Evolutionary conservation across 2,113 vertebrate species (phyloP), one percentile per base, ranked within the genome.

Genomic region (Coreoperca whiteheadi): DNA sequence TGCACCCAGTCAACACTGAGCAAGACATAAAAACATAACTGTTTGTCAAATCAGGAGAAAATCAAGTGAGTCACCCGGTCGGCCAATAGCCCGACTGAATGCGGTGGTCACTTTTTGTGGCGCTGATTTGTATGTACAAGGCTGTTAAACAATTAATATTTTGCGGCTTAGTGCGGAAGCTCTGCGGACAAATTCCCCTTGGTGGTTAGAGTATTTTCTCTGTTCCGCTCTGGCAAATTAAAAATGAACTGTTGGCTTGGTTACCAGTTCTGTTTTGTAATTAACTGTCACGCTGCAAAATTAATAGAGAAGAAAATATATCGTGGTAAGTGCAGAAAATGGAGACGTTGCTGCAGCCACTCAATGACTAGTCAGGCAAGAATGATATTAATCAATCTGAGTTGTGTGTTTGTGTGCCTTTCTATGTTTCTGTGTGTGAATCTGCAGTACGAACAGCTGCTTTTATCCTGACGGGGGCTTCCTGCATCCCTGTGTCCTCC

Each of bases 271-370:
- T 82, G 82, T 87, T 88, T 84, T 81, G 76, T 88, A 91, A 93
- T 94, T 93, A 91, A 88, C 84, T 92, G 84, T 88, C 83, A 86
- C 57, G 54, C 70, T 56, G 78, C 74, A 56, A 81, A 88, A 91
- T 87, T 79, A 87, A 91, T 82, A 83, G 73, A 83, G 43, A 60
- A 59, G 76, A 77, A 83, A 91, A 68, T 51, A 64, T 32, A 21
- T 50, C 9, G 8, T 67, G 64, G 74, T 37, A 84, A 79, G 71
- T 61, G 74, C 74, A 18, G 48, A 65, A 63, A 72, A 72, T 48
- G 37, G 48, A 70, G 60, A 43, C 43, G 32, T 74, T 65, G 77
- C 51, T 16, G 41, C 71, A 82, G 68, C 75, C 54, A 53, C 34
- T 83, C 72, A 72, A 46, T 87, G 57, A 73, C 25, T 53, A 81